Evolutionary conservation across 30 jellyfish, hydroid and myxozoan species (phyloP).

Genomic region (Rhopilema esculentum): DNA sequence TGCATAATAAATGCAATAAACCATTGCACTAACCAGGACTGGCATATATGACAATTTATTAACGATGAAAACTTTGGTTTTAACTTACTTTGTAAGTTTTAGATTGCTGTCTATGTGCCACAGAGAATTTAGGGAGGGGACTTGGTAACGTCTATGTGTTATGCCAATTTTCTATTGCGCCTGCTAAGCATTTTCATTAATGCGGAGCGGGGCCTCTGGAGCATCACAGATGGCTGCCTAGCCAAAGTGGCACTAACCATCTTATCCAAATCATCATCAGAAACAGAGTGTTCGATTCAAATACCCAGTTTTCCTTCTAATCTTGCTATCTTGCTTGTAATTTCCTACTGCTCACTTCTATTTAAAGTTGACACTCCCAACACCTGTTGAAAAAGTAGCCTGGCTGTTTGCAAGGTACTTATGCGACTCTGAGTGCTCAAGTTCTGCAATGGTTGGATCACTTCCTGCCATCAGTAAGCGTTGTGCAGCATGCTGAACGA

Average conservation of each 20-base stretch:
- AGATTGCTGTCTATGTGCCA: conserved; percentile 75
- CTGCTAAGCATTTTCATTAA: neutral
- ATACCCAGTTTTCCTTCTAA: conserved; percentile 5
- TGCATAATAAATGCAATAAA: neutral
- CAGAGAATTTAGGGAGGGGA: conserved; percentile 68
- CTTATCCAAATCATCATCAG: neutral
- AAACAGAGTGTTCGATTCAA: neutral
- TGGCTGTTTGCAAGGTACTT: neutral
- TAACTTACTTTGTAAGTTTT: neutral
- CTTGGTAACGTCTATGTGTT: conserved; percentile 39
- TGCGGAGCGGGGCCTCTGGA: conserved; percentile 25
- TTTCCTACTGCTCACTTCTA: conserved; percentile 7
- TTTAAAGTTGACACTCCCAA: conserved; percentile 2
- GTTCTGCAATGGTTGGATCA: neutral
- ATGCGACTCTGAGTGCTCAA: conserved; percentile 19
- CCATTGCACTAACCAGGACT: neutral
- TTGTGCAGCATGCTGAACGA: neutral
- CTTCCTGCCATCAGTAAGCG: conserved; percentile 14
- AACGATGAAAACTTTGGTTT: neutral
- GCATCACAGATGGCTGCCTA: conserved; percentile 28
- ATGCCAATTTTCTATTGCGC: neutral
- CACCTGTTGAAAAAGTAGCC: neutral
- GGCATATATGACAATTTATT: neutral
- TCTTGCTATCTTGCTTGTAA: neutral
- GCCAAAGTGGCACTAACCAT: neutral